Evolutionary conservation across 2,113 vertebrate species (phyloP).

Genomic region (Odocoileus virginianus): DNA sequence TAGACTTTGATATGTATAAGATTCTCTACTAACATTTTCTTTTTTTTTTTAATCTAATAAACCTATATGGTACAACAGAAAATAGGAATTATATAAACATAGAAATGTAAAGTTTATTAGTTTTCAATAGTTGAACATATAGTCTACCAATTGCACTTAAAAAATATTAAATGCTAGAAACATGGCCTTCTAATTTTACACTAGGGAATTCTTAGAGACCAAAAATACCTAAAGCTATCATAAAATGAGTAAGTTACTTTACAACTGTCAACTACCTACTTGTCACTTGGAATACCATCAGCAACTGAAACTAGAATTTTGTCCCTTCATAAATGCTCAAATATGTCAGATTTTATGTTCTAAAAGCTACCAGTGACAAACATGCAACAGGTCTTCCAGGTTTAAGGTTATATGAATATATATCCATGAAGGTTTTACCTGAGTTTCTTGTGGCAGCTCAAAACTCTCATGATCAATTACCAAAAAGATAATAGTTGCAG

Average conservation of each 20-base stretch:
- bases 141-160: background rate
- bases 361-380: background rate
- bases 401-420: background rate
- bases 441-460: background rate
- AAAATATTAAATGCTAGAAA: background rate
- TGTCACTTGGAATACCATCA: background rate
- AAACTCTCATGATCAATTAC: constrained; percentile 6
- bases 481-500: background rate
- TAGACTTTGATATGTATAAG: background rate
- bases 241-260: background rate
- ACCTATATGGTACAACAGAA: background rate
- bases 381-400: background rate
- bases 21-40: background rate
- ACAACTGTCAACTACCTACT: background rate
- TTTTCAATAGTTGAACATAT: background rate
- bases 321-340: background rate
- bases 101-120: background rate
- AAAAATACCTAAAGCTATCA: background rate
- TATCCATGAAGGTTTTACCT: background rate
- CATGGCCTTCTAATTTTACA: background rate
- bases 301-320: background rate
- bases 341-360: background rate
- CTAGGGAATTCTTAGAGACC: background rate
- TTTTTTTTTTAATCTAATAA: background rate
- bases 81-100: background rate